Percentiles rank a stretch among this genome's conserved stretches.
phyloP scores from a whole-genome alignment of 2,888 invertebrate species.

The Lithodes maja region DNA sequence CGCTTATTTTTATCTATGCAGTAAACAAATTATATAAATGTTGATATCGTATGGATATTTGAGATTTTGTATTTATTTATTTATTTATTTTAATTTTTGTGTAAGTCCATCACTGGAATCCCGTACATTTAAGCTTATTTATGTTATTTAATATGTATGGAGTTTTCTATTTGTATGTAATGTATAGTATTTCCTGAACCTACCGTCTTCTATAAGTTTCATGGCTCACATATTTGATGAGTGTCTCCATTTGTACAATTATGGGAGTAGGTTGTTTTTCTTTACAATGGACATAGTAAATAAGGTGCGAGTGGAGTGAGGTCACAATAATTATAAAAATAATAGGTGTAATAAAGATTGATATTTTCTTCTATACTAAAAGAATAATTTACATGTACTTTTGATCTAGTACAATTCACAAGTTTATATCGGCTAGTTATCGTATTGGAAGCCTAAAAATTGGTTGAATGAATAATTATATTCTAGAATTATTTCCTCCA shows the following conservation, averaged over 20 bases:
- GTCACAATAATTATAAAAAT: slow-evolving; percentile 27
- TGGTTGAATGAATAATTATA: neutral
- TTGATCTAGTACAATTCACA: no score
- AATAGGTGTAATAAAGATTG: neutral
- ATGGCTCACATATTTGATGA: slow-evolving; percentile 32
- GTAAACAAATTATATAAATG: neutral
- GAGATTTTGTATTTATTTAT: neutral
- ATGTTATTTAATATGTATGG: slow-evolving; percentile 66
- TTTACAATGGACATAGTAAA: slow-evolving; percentile 53
- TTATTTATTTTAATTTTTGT: neutral
- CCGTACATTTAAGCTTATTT: slow-evolving; percentile 60
- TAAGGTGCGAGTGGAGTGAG: slow-evolving; percentile 62
- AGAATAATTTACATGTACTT: no score
- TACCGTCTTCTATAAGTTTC: slow-evolving; percentile 34
- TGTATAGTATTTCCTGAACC: slow-evolving; percentile 54
- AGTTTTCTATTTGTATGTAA: slow-evolving; percentile 63
- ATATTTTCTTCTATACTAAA: no score
- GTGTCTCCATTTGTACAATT: slow-evolving; percentile 53
- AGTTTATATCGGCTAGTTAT: no score
- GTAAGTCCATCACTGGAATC: slow-evolving; percentile 28
- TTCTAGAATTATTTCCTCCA: slow-evolving; percentile 45
- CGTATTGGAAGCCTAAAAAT: neutral
- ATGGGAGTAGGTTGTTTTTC: slow-evolving; percentile 43
- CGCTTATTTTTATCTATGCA: neutral
- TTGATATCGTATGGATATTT: neutral